Conservation (phyloP, 2,113 vertebrate species). For the Oxygymnocypris stewartii region DNA sequence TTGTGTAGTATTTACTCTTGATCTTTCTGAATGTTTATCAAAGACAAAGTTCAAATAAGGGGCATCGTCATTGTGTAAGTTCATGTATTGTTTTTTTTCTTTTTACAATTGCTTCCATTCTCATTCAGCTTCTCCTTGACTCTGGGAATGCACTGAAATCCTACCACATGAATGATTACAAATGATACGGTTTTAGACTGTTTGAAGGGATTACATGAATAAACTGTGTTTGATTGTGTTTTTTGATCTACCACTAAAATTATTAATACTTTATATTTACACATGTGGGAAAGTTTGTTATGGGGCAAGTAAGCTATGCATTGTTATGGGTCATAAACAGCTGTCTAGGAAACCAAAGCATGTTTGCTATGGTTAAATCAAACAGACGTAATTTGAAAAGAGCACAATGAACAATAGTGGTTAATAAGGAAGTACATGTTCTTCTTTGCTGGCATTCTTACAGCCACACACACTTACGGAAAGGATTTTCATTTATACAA, state of each 20-base stretch:
- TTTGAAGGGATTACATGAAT: neutral
- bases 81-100: neutral
- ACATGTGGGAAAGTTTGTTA: neutral
- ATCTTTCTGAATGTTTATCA: neutral
- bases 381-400: neutral
- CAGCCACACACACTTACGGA: neutral
- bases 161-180: neutral
- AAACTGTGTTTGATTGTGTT: neutral
- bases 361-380: neutral
- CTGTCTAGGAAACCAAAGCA: neutral
- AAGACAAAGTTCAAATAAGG: neutral
- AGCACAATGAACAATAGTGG: neutral
- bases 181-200: neutral
- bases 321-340: neutral
- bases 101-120: neutral
- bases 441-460: neutral
- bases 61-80: neutral
- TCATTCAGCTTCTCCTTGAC: neutral
- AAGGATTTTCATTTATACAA: neutral
- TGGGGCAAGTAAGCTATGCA: neutral
- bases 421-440: neutral
- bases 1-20: no score
- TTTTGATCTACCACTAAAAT: neutral
- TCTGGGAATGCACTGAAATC: neutral
- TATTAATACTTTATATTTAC: neutral